These are phyloP conservation scores for Hiodon tergisus DNA, from an alignment of 2,113 vertebrate species.

Conservation along the genomic window DNA sequence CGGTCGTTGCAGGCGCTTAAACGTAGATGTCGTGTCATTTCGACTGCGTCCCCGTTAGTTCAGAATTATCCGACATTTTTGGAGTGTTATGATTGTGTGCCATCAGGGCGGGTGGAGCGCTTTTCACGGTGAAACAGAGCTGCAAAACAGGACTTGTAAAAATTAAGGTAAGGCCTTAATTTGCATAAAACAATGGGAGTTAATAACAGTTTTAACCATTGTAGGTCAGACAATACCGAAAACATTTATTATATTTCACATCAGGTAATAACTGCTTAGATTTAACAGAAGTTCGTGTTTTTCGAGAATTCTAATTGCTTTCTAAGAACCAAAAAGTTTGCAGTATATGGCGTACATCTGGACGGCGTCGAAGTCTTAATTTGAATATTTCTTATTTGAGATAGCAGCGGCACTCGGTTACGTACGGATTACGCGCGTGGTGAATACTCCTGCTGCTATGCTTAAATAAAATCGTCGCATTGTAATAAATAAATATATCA, in stretches of 20 bases:
- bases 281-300: too few relatives aligned
- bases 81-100: not conserved
- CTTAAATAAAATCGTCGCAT: not conserved
- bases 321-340: too few relatives aligned
- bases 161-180: not conserved
- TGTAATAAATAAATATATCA: not conserved
- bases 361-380: too few relatives aligned
- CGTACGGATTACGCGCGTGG: not conserved
- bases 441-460: not conserved
- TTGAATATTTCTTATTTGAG: too few relatives aligned
- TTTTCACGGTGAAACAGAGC: not conserved
- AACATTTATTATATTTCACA: too few relatives aligned
- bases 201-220: too few relatives aligned
- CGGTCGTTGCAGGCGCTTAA: not conserved
- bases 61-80: not conserved
- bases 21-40: not conserved
- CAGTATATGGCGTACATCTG: too few relatives aligned
- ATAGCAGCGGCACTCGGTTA: too few relatives aligned
- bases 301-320: too few relatives aligned
- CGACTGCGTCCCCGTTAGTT: not conserved
- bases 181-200: not conserved
- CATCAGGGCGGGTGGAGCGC: not conserved
- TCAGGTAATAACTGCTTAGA: too few relatives aligned
- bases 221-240: too few relatives aligned
- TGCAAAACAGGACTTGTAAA: too few relatives aligned